Base-by-base conservation (phyloP, 1,140 invertebrate species). In the Pseudachorutes palmiensis region DNA sequence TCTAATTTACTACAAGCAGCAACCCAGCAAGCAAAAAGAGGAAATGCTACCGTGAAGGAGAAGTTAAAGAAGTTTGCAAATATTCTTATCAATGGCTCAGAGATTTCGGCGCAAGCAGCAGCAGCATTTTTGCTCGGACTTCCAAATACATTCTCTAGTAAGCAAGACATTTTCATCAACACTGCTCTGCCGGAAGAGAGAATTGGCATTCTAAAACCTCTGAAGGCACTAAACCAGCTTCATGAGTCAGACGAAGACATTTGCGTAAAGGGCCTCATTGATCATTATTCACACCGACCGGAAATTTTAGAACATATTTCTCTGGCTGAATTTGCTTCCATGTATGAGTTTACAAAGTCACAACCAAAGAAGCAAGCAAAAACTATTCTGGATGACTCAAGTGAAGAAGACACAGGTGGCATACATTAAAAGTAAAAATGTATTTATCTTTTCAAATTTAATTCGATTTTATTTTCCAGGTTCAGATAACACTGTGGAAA, bases 91-190 rank as follows among this genome's bases (percentile, higher is more conserved):
- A 76, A 76, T 65, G 64, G 72, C 45, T 73, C 64, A 69, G 41
- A 75, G 45, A 74, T 76, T 67, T 70, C 66, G 26, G 70, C 70
- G 19, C 75, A 77, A 74, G 76, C 76, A 72, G 75, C 74, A 32
- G 73, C 68, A 26, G 76, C 70, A 68, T 67, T 70, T 62, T 28
- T 73, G 12, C 61, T 76, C 62, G 51, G 65, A 2, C 58, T 76
- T 28, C 67, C 57, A 28, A 36, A 76, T 41, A 69, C 64, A 12
- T 67, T 73, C 69, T 61, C 33, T 65, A 73, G 58, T 24, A 5
- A 69, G 58, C 16, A 2, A 28, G 31, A 28, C 19, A 32, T 69
- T 12, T 75, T 48, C 63, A 64, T 73, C 1, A 68, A 58, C 62
- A 68, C 67, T 14, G 26, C 16, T 59, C 59, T 30, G 28, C 49